Conservation (phyloP, 1,140 invertebrate genomes). For the Patella vulgata region DNA sequence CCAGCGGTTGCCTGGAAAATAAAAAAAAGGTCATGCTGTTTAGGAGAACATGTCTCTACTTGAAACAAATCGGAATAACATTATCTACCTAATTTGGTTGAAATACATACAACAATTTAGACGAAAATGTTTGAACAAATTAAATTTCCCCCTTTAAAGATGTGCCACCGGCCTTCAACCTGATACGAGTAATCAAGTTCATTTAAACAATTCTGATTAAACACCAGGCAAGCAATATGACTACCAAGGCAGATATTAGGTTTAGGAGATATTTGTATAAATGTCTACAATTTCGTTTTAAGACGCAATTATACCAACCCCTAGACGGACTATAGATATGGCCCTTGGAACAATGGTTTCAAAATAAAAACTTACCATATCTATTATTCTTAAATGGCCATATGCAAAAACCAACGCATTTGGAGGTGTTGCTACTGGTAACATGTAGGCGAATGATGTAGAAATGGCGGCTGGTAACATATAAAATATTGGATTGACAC, state of each 20-base stretch:
- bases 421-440: constrained; percentile 89
- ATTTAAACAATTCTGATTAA: no score
- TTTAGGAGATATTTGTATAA: no score
- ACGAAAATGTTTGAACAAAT: neutral
- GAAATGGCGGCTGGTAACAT: constrained; percentile 84
- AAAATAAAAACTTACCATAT: constrained; percentile 67
- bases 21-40: neutral
- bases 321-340: no score
- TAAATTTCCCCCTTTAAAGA: no score
- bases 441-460: constrained; percentile 81
- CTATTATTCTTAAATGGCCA: constrained; percentile 62
- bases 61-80: neutral
- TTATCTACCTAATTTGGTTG: neutral
- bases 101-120: neutral
- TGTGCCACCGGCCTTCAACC: no score
- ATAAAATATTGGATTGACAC: constrained; percentile 83
- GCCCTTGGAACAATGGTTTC: no score
- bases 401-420: constrained; percentile 88
- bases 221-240: no score
- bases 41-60: neutral
- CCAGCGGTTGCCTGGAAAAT: constrained; percentile 74
- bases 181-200: neutral
- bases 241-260: no score
- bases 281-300: no score
- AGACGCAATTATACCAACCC: no score